These are phyloP conservation scores for Papilio glaucus DNA, from an alignment of 1,140 invertebrate species.

Conservation along the genomic window DNA sequence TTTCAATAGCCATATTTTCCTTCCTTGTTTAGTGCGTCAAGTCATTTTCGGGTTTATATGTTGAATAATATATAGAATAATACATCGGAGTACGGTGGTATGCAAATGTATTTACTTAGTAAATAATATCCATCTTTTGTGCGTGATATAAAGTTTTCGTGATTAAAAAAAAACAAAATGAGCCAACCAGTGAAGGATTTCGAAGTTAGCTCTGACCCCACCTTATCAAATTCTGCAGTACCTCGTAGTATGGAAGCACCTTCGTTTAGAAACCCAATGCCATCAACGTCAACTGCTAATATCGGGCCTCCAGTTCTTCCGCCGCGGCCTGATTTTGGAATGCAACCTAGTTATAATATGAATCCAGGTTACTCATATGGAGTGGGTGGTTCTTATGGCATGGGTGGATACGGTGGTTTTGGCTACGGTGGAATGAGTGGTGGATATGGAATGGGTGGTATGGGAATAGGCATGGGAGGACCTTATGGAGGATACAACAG, in stretches of 20 bases:
- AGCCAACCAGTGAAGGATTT: slow-evolving; percentile 62
- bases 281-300: slow-evolving; percentile 51
- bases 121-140: background rate
- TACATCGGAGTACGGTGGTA: slow-evolving; percentile 18
- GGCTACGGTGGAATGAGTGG: slow-evolving; percentile 52
- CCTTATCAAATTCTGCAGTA: slow-evolving; percentile 57
- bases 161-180: slow-evolving; percentile 51
- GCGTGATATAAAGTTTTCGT: background rate
- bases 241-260: slow-evolving; percentile 44
- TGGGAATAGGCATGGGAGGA: slow-evolving; percentile 54
- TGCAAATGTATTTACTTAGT: background rate
- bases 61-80: slow-evolving; percentile 26
- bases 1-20: slow-evolving; percentile 18
- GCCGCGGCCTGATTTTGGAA: slow-evolving; percentile 61
- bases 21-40: slow-evolving; percentile 33
- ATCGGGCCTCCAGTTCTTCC: slow-evolving; percentile 61
- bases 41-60: slow-evolving; percentile 5
- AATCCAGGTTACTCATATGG: slow-evolving; percentile 58
- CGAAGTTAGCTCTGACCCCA: slow-evolving; percentile 59
- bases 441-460: slow-evolving; percentile 64
- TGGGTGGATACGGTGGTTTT: slow-evolving; percentile 57
- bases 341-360: slow-evolving; percentile 57
- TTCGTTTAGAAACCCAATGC: slow-evolving; percentile 61
- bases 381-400: slow-evolving; percentile 49
- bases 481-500: slow-evolving; percentile 73